Conservation (phyloP, 2,888 invertebrate species). For the Frankliniella intonsa region DNA sequence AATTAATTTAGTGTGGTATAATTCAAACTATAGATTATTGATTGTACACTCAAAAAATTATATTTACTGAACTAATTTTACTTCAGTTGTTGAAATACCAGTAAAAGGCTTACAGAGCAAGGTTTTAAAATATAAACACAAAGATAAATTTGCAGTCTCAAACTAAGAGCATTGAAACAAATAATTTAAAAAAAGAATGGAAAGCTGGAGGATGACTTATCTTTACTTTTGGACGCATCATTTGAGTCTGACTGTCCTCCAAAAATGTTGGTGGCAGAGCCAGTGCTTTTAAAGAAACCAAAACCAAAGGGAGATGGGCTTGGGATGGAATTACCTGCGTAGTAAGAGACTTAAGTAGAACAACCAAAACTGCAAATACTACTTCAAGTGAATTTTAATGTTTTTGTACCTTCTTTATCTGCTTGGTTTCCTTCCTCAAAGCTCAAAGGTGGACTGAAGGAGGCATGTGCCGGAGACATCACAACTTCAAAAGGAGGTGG, state of each 20-base stretch:
- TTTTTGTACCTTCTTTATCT: neutral
- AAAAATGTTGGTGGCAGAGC: neutral
- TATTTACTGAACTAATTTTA: constrained; percentile 22
- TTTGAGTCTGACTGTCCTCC: neutral
- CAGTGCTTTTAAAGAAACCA: neutral
- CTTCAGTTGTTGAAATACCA: too few relatives aligned
- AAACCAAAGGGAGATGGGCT: neutral
- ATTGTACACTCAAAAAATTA: neutral
- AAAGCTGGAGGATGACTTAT: neutral
- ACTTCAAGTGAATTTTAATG: too few relatives aligned
- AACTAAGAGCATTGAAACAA: too few relatives aligned
- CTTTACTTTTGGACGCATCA: neutral
- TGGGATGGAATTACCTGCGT: neutral
- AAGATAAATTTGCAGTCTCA: too few relatives aligned
- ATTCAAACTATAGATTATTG: constrained; percentile 8
- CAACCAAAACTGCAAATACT: too few relatives aligned
- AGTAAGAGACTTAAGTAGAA: neutral
- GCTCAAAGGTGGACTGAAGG: neutral
- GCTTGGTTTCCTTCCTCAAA: neutral
- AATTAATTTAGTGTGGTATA: neutral
- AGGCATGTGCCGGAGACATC: neutral
- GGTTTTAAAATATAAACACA: too few relatives aligned
- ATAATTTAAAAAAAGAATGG: neutral
- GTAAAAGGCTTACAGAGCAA: too few relatives aligned
- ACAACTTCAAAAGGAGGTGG: neutral